These are phyloP conservation scores for Okamejei kenojei DNA, from an alignment of 2,797 vertebrate genomes.

Conservation along the genomic window DNA sequence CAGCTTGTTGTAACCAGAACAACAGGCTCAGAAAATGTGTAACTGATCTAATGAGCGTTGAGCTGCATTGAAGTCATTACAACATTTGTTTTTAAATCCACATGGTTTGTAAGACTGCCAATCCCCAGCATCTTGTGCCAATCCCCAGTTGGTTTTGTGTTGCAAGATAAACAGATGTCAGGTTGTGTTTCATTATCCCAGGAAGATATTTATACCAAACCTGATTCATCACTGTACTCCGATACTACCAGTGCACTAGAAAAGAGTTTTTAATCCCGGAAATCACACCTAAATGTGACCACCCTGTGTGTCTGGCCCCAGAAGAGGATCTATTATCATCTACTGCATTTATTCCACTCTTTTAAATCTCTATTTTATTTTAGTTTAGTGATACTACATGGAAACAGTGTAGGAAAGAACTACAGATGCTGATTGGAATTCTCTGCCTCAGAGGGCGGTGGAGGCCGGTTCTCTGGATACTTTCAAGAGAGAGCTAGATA, in stretches of 20 bases:
- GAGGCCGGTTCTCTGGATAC: no score
- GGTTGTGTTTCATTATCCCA: neutral
- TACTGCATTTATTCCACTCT: no score
- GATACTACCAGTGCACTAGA: neutral
- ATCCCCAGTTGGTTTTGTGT: neutral
- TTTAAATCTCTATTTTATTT: no score
- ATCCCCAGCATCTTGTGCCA: neutral
- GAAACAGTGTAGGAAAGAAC: no score
- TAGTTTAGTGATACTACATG: no score
- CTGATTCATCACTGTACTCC: neutral
- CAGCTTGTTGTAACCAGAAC: neutral
- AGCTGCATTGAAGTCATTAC: conserved; percentile 53
- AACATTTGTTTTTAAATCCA: conserved; percentile 81
- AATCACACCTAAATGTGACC: no score
- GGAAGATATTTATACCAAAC: neutral
- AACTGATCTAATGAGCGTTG: neutral
- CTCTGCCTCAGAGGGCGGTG: no score
- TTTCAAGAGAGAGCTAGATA: no score
- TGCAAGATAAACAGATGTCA: neutral
- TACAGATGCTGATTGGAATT: no score
- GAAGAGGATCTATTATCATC: no score
- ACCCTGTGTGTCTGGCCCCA: no score
- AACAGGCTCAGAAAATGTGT: no score
- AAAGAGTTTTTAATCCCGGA: neutral
- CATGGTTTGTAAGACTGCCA: conserved; percentile 53